Conservation (phyloP, 2,113 vertebrate genomes). For the Poecilia latipinna region DNA sequence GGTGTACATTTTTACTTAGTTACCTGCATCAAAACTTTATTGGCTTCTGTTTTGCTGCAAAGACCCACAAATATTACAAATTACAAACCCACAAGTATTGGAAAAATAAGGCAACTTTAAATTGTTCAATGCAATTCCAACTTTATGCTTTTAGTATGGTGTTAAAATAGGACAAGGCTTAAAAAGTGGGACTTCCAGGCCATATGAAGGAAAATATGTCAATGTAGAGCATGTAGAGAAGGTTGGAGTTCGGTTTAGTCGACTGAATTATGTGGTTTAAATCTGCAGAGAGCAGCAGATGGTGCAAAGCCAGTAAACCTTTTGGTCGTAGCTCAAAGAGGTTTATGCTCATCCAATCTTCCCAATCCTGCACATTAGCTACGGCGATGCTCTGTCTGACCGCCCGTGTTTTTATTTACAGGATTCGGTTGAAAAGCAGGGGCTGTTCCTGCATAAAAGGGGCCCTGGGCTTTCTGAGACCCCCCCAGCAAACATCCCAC, state of each 20-base stretch:
- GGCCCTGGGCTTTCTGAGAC: too few relatives aligned
- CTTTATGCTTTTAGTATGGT: neutral
- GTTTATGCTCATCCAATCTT: slow-evolving; percentile 69
- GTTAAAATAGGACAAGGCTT: neutral
- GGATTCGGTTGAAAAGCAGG: too few relatives aligned
- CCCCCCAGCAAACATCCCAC: neutral
- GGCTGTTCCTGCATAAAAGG: neutral
- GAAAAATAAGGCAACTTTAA: too few relatives aligned
- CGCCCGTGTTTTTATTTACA: too few relatives aligned
- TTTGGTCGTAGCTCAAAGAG: slow-evolving; percentile 60
- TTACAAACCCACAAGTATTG: too few relatives aligned
- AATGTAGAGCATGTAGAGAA: neutral
- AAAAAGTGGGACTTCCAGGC: neutral
- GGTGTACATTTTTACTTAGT: too few relatives aligned
- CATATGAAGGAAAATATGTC: neutral
- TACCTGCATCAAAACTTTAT: too few relatives aligned
- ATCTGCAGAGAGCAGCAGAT: slow-evolving; percentile 46
- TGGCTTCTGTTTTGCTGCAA: too few relatives aligned
- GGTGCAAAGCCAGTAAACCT: slow-evolving; percentile 67
- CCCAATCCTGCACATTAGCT: slow-evolving; percentile 23
- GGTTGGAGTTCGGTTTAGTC: neutral
- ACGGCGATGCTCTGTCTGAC: slow-evolving; percentile 22
- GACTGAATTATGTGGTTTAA: neutral
- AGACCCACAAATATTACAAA: too few relatives aligned
- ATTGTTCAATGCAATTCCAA: too few relatives aligned